Evolutionary conservation across 2,113 vertebrate species (phyloP).

Genomic region (Apodemus sylvaticus): DNA sequence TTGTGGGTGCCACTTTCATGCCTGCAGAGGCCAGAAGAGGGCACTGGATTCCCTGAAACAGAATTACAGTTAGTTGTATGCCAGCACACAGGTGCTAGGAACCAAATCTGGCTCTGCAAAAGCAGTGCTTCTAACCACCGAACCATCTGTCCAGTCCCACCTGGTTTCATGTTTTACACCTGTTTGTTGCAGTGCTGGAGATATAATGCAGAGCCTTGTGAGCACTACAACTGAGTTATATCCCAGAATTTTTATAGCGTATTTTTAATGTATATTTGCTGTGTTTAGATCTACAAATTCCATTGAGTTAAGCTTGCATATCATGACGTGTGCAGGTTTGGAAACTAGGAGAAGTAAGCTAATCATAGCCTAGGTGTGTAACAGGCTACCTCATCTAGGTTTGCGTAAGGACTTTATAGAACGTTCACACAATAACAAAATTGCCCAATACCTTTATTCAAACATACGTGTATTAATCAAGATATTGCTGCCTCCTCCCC

Average conservation of each 20-base stretch:
- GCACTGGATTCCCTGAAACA: background rate
- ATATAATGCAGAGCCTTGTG: background rate
- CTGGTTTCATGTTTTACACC: no score
- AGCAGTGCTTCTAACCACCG: background rate
- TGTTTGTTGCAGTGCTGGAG: background rate
- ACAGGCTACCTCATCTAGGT: background rate
- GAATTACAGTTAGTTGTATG: background rate
- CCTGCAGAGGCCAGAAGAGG: background rate
- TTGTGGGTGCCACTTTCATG: background rate
- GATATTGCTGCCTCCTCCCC: background rate
- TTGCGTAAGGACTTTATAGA: background rate
- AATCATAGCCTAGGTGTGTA: background rate
- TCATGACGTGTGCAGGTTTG: background rate
- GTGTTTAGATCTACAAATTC: background rate
- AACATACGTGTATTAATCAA: background rate
- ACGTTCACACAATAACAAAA: background rate
- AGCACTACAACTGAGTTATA: no score
- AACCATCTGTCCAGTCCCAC: background rate
- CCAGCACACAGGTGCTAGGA: background rate
- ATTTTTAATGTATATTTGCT: background rate
- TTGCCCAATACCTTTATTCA: background rate
- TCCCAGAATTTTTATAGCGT: no score
- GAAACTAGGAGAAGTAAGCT: background rate
- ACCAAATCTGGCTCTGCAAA: background rate
- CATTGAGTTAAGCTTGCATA: background rate